Base-by-base conservation (phyloP, 1,140 invertebrate species). In the Mizuhopecten yessoensis region DNA sequence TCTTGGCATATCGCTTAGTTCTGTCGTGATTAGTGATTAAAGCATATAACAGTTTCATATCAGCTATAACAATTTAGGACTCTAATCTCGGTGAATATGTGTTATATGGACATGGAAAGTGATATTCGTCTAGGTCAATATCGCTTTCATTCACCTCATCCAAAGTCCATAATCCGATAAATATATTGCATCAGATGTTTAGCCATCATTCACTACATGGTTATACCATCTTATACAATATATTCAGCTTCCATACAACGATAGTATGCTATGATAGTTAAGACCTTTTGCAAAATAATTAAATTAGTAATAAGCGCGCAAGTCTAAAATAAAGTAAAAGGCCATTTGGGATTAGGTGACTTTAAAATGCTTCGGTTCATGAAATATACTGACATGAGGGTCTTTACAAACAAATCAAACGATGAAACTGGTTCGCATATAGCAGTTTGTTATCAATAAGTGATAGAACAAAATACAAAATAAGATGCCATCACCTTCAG, bases 301-400 rank as follows among this genome's bases (percentile, higher is more conserved):
- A n/a, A 75, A 75, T 75, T 5, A 75, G 57, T 75, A 5, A 75
- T 75, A n/a, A 75, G 57, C 23, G 29, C 57, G 29, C 5, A 75
- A 75, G 23, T 75, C n/a, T n/a, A 75, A 75, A 75, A 75, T 75
- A 75, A 29, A 23, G n/a, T 75, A 75, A 75, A 23, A 75, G 57
- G n/a, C 29, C 57, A 75, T 75, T 29, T 75, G 57, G 57, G 57
- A 75, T 29, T 29, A 29, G 29, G n/a, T 5, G 9, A 75, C 5
- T 75, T 75, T 29, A 75, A n/a, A 75, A 75, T 17, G 57, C 9
- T 5, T 29, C 29, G 11, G 57, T 75, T 75, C 57, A 29, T 5
- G 36, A 7, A 29, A 29, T 75, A 29, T 49, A 9, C 20, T 49
- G 1, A 49, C 57, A 29, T n/a, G 3, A 29, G 57, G 57, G 57